phyloP scores from a whole-genome alignment of 2,113 vertebrate genomes.

The Eulemur rufifrons region DNA sequence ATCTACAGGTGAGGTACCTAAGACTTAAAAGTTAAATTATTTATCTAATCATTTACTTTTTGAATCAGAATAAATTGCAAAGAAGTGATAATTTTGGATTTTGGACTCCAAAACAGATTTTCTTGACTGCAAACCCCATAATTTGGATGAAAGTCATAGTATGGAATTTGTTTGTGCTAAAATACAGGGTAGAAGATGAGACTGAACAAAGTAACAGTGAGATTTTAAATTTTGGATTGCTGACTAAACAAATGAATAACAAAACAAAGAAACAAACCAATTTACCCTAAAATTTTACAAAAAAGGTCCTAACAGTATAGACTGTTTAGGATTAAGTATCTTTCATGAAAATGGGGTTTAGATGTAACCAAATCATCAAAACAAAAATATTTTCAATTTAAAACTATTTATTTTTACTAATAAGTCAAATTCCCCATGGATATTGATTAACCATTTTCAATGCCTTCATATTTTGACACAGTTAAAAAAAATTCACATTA shows the following conservation, averaged over 20 bases:
- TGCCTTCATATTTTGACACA: conserved; percentile 40
- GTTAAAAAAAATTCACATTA: neutral
- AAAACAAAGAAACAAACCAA: neutral
- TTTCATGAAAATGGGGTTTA: conserved; percentile 31
- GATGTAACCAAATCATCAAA: conserved; percentile 60
- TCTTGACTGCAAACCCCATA: neutral
- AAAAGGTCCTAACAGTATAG: conserved; percentile 38
- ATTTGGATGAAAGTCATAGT: conserved; percentile 17
- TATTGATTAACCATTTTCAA: conserved; percentile 22
- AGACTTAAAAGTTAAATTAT: neutral
- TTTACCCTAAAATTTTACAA: neutral
- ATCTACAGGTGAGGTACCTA: neutral
- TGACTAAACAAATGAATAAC: conserved; percentile 24
- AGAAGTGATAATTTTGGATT: neutral
- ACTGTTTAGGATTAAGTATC: conserved; percentile 26
- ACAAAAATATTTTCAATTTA: neutral
- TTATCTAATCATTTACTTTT: neutral
- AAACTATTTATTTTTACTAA: conserved; percentile 45
- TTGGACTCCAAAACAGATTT: neutral
- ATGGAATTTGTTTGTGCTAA: conserved; percentile 9
- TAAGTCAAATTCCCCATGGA: conserved; percentile 20
- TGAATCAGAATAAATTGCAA: neutral
- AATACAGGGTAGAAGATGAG: conserved; percentile 11
- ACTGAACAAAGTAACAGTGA: conserved; percentile 59
- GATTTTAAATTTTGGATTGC: conserved; percentile 34